Base-by-base conservation (phyloP, 2,113 vertebrate genomes). In the Rhinoptilus africanus region DNA sequence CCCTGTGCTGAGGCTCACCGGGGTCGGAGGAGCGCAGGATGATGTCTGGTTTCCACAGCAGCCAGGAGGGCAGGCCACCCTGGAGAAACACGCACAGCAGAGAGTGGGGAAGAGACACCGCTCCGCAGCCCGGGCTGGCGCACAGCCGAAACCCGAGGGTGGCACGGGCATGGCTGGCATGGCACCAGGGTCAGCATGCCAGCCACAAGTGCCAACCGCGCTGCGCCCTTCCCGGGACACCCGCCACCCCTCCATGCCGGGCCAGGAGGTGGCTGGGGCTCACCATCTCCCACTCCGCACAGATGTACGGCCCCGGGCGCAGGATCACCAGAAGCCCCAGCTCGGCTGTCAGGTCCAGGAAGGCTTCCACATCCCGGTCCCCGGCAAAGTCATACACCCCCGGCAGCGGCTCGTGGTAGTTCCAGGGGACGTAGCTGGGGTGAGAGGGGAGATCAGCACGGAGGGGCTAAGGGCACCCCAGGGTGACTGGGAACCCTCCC, bases 271-370 rank as follows among this genome's bases (percentile, higher is more conserved):
- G 13, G 9, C 27, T 27, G 12, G 92, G 78, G n/a, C 97, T 99
- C 92, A 99, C 99, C 99, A 99, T 99, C 86, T 99, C 99, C 99
- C 99, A 99, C 92, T 99, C 99, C 0, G 99, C 99, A 97, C 99
- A 99, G 98, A 99, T 99, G 97, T 99, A 99, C 16, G 99, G 99
- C 71, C 99, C 99, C 0, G 99, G 99, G 14, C 99, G 98, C 93
- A 99, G 98, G 90, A 99, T 99, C 89, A 99, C 99, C 92, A 99
- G 98, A 24, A 99, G 98, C 30, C 99, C 98, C 3, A 98, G 98
- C 94, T 98, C 95, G 50, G 98, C 98, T 62, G 99, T 99, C 93
- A 99, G 96, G 86, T 98, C 97, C 96, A 99, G 97, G 96, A 99
- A 99, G 77, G 98, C 97, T 96, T 98, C 98, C 86, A 99, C 85